These are phyloP conservation scores for Genyomyrus donnyi DNA, from an alignment of 2,113 vertebrate genomes.

Conservation along the genomic window DNA sequence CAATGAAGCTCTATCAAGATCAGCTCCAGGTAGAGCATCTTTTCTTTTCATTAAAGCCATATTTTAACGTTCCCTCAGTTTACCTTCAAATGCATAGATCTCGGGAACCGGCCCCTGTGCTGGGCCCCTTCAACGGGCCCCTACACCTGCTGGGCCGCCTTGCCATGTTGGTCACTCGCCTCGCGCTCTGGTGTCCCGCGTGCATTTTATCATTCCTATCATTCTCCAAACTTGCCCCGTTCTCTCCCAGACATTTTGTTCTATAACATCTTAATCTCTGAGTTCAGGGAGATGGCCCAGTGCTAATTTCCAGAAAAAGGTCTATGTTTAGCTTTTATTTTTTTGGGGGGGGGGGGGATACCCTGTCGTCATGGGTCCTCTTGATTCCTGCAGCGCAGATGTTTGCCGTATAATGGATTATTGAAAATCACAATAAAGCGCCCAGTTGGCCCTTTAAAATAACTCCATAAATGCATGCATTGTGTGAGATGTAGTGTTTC, in stretches of 20 bases:
- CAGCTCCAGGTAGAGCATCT: conserved; percentile 83
- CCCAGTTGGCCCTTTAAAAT: conserved; percentile 22
- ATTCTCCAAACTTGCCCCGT: neutral
- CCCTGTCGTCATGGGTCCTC: neutral
- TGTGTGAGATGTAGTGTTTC: conserved; percentile 40
- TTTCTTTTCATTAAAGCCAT: neutral
- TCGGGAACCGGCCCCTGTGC: neutral
- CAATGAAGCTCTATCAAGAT: conserved; percentile 93
- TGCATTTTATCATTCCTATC: neutral
- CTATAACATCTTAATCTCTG: neutral
- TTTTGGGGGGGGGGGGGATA: neutral
- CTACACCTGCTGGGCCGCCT: neutral
- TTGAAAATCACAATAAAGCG: conserved; percentile 20
- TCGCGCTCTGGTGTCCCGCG: neutral
- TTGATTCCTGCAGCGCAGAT: neutral
- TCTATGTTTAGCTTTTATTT: neutral
- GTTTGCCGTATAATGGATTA: conserved; percentile 21
- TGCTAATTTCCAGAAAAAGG: neutral
- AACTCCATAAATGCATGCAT: conserved; percentile 40
- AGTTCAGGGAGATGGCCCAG: neutral
- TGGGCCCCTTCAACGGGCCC: neutral
- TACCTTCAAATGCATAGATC: neutral
- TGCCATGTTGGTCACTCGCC: neutral
- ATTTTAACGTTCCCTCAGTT: neutral
- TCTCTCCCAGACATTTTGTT: neutral